A percentile compares a stretch with the other conserved stretches of the same genome.
These are phyloP conservation scores for Cephus pulcher DNA, from an alignment of 2,888 invertebrate genomes.

Conservation along the genomic window DNA sequence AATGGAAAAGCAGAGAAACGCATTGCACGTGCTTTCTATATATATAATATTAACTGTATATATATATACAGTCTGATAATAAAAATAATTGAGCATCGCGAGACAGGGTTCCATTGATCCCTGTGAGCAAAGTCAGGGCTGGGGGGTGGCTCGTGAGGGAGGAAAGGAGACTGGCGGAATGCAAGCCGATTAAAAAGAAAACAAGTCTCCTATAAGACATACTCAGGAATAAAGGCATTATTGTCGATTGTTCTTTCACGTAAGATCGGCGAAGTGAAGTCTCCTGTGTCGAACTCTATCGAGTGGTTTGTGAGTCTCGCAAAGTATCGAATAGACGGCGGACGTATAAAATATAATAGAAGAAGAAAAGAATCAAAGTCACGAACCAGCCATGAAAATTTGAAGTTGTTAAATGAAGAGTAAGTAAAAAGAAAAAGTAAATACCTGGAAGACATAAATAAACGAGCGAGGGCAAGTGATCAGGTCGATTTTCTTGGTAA, in stretches of 20 bases:
- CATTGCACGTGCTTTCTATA: not conserved
- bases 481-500: conserved; percentile 10
- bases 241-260: conserved; percentile 51
- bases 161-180: not conserved
- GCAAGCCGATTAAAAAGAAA: conserved; percentile 21
- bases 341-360: not conserved
- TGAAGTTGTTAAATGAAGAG: not conserved
- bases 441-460: not conserved
- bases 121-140: conserved; percentile 1
- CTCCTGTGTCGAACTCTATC: not conserved
- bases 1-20: not conserved
- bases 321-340: not conserved
- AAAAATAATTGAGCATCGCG: conserved; percentile 13
- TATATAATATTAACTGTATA: not conserved
- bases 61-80: not conserved
- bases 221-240: conserved; percentile 46
- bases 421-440: not conserved
- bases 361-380: not conserved
- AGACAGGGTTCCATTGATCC: conserved; percentile 42
- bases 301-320: not conserved
- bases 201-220: conserved; percentile 13
- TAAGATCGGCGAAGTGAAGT: conserved; percentile 2
- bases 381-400: not conserved
- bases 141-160: not conserved
- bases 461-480: not conserved